Percentiles rank a stretch among this genome's conserved stretches.
phyloP scores from a whole-genome alignment of 2,888 invertebrate species.

The Nycteola revayana region DNA sequence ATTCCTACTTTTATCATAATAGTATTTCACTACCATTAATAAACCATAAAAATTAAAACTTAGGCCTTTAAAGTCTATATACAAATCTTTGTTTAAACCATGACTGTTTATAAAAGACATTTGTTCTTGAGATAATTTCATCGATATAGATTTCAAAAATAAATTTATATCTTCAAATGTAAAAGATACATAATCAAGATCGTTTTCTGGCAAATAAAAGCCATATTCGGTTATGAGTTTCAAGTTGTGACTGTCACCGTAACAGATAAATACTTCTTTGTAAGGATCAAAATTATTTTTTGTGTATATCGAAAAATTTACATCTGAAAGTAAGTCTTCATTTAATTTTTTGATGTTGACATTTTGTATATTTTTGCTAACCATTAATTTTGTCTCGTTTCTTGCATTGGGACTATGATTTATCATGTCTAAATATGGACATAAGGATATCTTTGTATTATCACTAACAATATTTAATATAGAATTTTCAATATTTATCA shows the following conservation, averaged over 20 bases:
- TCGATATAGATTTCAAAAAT: constrained; percentile 55
- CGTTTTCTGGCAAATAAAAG: constrained; percentile 87
- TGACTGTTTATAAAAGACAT: constrained; percentile 84
- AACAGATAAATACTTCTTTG: constrained; percentile 93
- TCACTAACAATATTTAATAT: constrained; percentile 74
- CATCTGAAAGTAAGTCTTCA: constrained; percentile 57
- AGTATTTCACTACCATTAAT: constrained; percentile 71
- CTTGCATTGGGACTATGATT: constrained; percentile 88
- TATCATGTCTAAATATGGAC: constrained; percentile 94
- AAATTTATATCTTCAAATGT: constrained; percentile 76
- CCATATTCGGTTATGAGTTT: constrained; percentile 94
- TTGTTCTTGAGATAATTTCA: constrained; percentile 78
- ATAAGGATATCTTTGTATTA: constrained; percentile 87
- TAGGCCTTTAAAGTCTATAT: constrained; percentile 82
- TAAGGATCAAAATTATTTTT: constrained; percentile 81
- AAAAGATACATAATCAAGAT: constrained; percentile 85
- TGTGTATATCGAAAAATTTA: constrained; percentile 72
- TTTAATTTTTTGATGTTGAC: constrained; percentile 49
- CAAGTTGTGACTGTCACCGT: constrained; percentile 91
- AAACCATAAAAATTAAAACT: constrained; percentile 85
- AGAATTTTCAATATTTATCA: constrained; percentile 64
- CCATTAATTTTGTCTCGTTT: constrained; percentile 75
- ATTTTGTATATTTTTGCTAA: constrained; percentile 55
- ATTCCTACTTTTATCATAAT: constrained; percentile 60
- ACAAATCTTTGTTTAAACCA: constrained; percentile 83